Conservation (phyloP, 2,797 vertebrate species). For the Danio kyathit region DNA sequence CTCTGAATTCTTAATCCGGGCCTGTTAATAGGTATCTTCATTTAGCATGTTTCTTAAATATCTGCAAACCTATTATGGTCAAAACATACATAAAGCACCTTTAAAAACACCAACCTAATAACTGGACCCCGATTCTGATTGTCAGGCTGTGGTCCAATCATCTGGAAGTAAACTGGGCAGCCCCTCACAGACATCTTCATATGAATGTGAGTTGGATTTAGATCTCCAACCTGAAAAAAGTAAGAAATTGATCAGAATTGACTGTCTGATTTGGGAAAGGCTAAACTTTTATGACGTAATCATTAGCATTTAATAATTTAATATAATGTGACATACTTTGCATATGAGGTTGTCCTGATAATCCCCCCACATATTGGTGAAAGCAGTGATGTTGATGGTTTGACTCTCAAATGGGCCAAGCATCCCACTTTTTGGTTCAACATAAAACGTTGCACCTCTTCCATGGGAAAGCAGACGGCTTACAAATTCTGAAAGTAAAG, state of each 20-base stretch:
- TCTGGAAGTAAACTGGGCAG: slow-evolving; percentile 90
- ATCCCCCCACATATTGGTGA: slow-evolving; percentile 94
- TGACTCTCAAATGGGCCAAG: slow-evolving; percentile 84
- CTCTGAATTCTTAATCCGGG: no score
- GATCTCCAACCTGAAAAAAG: slow-evolving; percentile 83
- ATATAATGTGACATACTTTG: slow-evolving; percentile 73
- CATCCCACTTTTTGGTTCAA: slow-evolving; percentile 75
- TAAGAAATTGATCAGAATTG: neutral
- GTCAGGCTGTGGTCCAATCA: slow-evolving; percentile 78
- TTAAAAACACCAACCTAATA: slow-evolving; percentile 74
- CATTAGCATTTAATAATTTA: neutral
- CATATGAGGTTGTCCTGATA: slow-evolving; percentile 91
- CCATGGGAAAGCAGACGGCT: slow-evolving; percentile 80
- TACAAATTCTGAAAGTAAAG: slow-evolving; percentile 79
- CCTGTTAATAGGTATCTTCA: no score
- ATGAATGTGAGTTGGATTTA: slow-evolving; percentile 78
- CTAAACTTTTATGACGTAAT: neutral
- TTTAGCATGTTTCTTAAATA: no score
- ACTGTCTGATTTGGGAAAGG: neutral
- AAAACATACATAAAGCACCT: no score
- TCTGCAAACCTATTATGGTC: no score
- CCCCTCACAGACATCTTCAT: slow-evolving; percentile 88
- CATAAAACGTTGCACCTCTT: slow-evolving; percentile 87
- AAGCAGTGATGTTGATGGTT: slow-evolving; percentile 83
- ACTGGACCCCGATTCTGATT: slow-evolving; percentile 75